These are phyloP conservation scores for Harpagifer antarcticus DNA, from an alignment of 2,797 vertebrate species.

Conservation along the genomic window DNA sequence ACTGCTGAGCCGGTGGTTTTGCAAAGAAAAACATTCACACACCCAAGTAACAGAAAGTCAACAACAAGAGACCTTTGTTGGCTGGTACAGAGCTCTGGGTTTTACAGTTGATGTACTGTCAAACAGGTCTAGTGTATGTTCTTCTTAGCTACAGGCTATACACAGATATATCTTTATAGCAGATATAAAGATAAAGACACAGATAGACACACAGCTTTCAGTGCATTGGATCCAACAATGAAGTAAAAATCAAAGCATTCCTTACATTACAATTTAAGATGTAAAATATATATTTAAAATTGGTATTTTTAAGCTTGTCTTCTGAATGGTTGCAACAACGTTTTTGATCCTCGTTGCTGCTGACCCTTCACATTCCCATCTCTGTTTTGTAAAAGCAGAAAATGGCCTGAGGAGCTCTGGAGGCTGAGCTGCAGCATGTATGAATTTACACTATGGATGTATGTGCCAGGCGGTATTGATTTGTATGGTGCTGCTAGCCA, in stretches of 20 bases:
- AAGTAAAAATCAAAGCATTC: neutral
- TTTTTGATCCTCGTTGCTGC: slow-evolving; percentile 24
- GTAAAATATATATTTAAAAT: neutral
- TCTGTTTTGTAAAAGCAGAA: slow-evolving; percentile 34
- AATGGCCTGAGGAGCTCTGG: slow-evolving; percentile 46
- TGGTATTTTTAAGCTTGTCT: slow-evolving; percentile 5
- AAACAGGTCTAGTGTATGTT: neutral
- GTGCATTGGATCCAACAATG: neutral
- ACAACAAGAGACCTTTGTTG: slow-evolving; percentile 47
- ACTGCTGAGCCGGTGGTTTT: slow-evolving; percentile 59
- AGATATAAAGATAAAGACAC: neutral
- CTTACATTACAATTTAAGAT: neutral
- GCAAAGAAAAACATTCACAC: slow-evolving; percentile 62
- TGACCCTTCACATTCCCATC: slow-evolving; percentile 54
- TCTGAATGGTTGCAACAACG: slow-evolving; percentile 18
- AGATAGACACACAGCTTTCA: neutral
- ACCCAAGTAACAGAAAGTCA: slow-evolving; percentile 43
- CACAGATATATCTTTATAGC: no score
- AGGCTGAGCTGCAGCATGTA: slow-evolving; percentile 25
- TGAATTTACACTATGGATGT: slow-evolving; percentile 45
- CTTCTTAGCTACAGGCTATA: neutral
- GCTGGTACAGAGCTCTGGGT: neutral
- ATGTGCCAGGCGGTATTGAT: slow-evolving; percentile 64
- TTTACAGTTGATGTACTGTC: slow-evolving; percentile 15
- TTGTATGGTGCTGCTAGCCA: slow-evolving; percentile 47